These are phyloP conservation scores for Montipora capitata DNA, from an alignment of 92 coral and sea anemone genomes.

Conservation along the genomic window DNA sequence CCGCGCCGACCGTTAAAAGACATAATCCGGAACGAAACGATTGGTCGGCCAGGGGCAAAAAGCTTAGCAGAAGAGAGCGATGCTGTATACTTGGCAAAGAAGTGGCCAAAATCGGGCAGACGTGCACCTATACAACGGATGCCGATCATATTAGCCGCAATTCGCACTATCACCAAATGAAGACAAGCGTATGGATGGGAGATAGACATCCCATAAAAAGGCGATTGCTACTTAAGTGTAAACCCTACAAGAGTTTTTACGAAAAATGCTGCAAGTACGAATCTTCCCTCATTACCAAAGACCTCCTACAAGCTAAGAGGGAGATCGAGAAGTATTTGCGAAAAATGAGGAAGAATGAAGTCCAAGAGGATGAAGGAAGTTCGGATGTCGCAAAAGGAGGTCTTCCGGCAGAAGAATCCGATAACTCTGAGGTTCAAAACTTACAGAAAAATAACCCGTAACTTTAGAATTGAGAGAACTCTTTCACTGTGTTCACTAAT, in stretches of 20 bases:
- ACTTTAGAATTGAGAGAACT: background rate
- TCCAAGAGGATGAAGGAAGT: slow-evolving; percentile 20
- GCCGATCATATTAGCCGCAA: slow-evolving; percentile 72
- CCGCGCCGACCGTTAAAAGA: background rate
- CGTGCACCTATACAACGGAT: slow-evolving; percentile 69
- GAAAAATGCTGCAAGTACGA: slow-evolving; percentile 89
- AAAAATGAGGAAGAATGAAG: slow-evolving; percentile 14
- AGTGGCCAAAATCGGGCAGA: slow-evolving; percentile 92
- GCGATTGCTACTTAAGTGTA: slow-evolving; percentile 78
- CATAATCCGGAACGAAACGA: background rate
- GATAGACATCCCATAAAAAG: slow-evolving; percentile 64
- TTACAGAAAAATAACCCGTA: background rate
- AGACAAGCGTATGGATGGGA: slow-evolving; percentile 78
- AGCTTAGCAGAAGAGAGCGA: slow-evolving; percentile 35
- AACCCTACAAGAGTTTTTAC: slow-evolving; percentile 79
- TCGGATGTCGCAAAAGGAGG: slow-evolving; percentile 20
- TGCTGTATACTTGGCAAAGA: slow-evolving; percentile 86
- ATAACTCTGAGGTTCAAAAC: background rate
- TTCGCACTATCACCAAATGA: slow-evolving; percentile 83
- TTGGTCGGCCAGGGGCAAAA: background rate
- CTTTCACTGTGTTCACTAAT: background rate
- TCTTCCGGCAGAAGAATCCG: slow-evolving; percentile 10
- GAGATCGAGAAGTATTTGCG: slow-evolving; percentile 27
- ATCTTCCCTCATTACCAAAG: slow-evolving; percentile 67
- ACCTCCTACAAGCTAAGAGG: slow-evolving; percentile 54